Base-by-base conservation (phyloP, 1,140 invertebrate genomes). In the Phocides pigmalion region DNA sequence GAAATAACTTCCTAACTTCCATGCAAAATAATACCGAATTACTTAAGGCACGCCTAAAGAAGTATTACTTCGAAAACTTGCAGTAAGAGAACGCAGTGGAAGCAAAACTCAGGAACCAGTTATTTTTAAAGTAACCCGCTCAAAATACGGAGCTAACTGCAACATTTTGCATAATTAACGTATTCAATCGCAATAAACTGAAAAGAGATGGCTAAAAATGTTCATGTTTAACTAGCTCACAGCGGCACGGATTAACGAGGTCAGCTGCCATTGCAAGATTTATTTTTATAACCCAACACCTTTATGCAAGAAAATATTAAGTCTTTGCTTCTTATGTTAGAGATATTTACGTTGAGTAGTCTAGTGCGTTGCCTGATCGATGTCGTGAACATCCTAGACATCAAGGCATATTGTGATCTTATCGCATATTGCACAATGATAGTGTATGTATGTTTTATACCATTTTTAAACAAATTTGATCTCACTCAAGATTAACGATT, bases 171-270 rank as follows among this genome's bases (percentile, higher is more conserved):
- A 47, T 70, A 70, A 66, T 66, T 66, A 65, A 66, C 35, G 58
- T 62, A 66, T 66, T 66, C 61, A 62, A 70, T 62, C 25, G 51
- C 39, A 56, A 66, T 63, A 66, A 70, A 63, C 63, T 66, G 17
- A 49, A 54, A 41, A 58, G 41, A 61, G 28, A 49, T 22, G 46
- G 46, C 19, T 58, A 28, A 64, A 63, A 70, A 73, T 16, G 11
- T 37, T 47, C 53, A 51, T 61, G 44, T 20, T 22, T 61, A 72
- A 66, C 66, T 75, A 67, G 65, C 68, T 71, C 68, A 74, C 65
- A 71, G 70, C 62, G 49, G 46, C n/a, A 44, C 62, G 39, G 62
- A 62, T 65, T 72, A 82, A 79, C 66, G 75, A 70, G 54, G 54
- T 59, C 41, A 35, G 15, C 25, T 51, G 35, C 16, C 25, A 9